A percentile compares a stretch with the other conserved stretches of the same genome.
Conservation (phyloP, 1,140 invertebrate species). For the Lasaia peninsularis region DNA sequence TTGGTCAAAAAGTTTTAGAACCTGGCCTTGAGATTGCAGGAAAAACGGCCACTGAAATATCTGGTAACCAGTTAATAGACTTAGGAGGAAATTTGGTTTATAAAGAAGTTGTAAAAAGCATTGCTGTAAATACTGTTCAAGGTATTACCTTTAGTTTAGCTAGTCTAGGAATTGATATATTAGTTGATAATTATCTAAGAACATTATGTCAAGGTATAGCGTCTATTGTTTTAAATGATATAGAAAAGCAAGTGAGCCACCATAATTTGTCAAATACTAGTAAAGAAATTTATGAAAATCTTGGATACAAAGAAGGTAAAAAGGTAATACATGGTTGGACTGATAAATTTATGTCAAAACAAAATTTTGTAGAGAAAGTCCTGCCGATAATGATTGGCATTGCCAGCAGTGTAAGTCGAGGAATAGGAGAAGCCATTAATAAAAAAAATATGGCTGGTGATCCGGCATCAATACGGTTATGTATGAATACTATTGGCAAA, state of each 20-base stretch:
- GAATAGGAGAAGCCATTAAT: conserved; percentile 3
- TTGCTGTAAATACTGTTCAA: not conserved
- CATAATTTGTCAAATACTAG: conserved; percentile 3
- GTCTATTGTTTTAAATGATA: conserved; percentile 1
- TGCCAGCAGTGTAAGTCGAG: conserved; percentile 1
- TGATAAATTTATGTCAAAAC: conserved; percentile 4
- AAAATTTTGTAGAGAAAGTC: conserved; percentile 11
- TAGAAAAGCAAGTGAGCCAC: not conserved
- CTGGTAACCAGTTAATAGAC: not conserved
- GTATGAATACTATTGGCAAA: conserved; percentile 13
- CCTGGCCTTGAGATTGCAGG: conserved; percentile 1
- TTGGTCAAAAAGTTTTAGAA: conserved; percentile 12
- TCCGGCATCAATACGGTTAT: not conserved
- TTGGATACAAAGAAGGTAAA: conserved; percentile 10
- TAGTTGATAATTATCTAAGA: conserved; percentile 6
- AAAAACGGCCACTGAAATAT: not conserved
- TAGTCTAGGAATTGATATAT: conserved; percentile 1
- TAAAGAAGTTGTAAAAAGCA: not conserved
- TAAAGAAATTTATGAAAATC: not conserved
- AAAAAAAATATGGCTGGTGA: not conserved
- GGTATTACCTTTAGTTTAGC: not conserved
- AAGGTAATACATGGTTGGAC: not conserved
- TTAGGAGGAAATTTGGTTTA: not conserved
- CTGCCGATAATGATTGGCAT: conserved; percentile 6
- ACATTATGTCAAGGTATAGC: conserved; percentile 2